A percentile compares a stretch with the other conserved stretches of the same genome.
Evolutionary conservation across 2,888 invertebrate species (phyloP).

Genomic region (Griposia aprilina): DNA sequence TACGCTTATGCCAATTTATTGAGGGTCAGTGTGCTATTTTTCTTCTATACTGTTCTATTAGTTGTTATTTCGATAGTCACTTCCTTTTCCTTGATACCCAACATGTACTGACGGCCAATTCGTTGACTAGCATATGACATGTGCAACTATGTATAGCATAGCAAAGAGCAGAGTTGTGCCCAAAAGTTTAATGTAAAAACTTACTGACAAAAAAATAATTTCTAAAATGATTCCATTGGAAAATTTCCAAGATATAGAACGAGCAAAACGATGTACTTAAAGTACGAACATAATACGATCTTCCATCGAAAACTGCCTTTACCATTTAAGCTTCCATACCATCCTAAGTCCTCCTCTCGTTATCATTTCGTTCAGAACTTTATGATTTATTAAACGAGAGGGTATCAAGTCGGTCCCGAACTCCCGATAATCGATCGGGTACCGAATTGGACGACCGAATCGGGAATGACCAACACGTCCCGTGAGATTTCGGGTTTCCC

Average conservation of each 20-base stretch:
- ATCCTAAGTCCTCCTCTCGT: conserved; percentile 14
- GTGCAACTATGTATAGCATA: background rate
- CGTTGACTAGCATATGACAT: background rate
- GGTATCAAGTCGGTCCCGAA: conserved; percentile 34
- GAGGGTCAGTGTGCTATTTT: too few relatives aligned
- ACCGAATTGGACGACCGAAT: conserved; percentile 54
- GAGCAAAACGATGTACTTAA: background rate
- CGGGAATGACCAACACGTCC: conserved; percentile 46
- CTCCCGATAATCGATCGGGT: conserved; percentile 48
- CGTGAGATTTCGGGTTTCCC: conserved; percentile 43
- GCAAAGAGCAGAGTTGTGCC: background rate
- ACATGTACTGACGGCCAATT: background rate
- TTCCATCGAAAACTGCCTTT: background rate
- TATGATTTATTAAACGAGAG: conserved; percentile 52
- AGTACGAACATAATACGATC: conserved; percentile 4
- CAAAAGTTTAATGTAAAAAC: background rate
- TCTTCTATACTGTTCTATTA: too few relatives aligned
- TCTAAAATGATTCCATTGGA: background rate
- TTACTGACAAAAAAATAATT: background rate
- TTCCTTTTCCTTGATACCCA: too few relatives aligned
- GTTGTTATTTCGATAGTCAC: too few relatives aligned
- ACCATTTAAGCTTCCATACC: conserved; percentile 28
- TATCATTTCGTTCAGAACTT: conserved; percentile 39
- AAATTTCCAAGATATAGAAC: background rate
- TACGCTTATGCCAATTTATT: too few relatives aligned